Base-by-base conservation (phyloP, 2,797 vertebrate genomes). In the Atherinosoma microstoma region DNA sequence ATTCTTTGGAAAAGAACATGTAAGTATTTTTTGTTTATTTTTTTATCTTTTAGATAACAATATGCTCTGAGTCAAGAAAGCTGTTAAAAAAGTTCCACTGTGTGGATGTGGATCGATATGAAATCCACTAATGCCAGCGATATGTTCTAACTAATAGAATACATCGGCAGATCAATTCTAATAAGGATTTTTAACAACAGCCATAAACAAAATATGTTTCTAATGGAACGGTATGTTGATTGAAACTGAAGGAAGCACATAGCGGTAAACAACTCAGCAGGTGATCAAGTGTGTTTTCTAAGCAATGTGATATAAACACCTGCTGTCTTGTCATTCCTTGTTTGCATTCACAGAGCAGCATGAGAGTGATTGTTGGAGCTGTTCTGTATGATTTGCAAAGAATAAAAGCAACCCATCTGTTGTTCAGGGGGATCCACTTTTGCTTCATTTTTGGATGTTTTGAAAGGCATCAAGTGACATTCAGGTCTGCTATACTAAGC, bases 201-300 rank as follows among this genome's bases (percentile, higher is more conserved):
- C 20, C 32, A 58, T 67, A 73, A 78, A 45, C 53, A 69, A 53
- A n/a, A 30, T n/a, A n/a, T n/a, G 40, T 53, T 38, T 38, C n/a
- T n/a, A n/a, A n/a, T n/a, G n/a, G n/a, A n/a, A n/a, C n/a, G n/a
- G 22, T 32, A 56, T 70, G 58, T 64, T 75, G 67, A 67, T 70
- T 42, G 69, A 67, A 85, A 75, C 42, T 42, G 58, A 18, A 54
- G 34, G 61, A 70, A 69, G 49, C 54, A 75, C 35, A 38, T 38
- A 20, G 20, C 45, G 61, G 68, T 51, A 79, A 81, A 80, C 62
- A 78, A 22, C 69, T 76, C 67, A 75, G 75, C 66, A 73, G 71
- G 73, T 38, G 61, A 74, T 62, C 40, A 36, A 49, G 32, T 71
- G 59, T 70, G 68, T 75, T 79, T 58, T 75, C 57, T 40, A 64